A percentile compares a stretch with the other conserved stretches of the same genome.
Evolutionary conservation across 2,113 vertebrate species (phyloP).

Genomic region (Periophthalmodon schlosseri): DNA sequence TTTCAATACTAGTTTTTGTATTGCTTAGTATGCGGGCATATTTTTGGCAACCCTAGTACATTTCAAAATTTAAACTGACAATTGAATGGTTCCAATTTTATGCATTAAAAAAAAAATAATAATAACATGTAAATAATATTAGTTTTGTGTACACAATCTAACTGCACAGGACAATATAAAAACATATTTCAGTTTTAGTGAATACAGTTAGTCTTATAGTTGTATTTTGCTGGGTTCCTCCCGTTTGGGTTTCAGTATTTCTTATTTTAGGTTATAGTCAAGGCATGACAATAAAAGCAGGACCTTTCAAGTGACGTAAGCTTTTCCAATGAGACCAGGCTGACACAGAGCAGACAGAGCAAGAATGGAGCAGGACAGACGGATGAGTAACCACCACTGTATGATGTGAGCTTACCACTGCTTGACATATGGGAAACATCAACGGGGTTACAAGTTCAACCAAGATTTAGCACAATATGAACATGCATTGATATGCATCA

Average conservation of each 20-base stretch:
- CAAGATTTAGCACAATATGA: not conserved
- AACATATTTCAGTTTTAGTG: not conserved
- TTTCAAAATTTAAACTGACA: not conserved
- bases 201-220: not conserved
- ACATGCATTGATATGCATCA: not conserved
- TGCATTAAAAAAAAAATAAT: not conserved
- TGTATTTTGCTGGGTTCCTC: not conserved
- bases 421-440: constrained; percentile 1
- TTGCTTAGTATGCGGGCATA: too few relatives aligned
- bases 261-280: not conserved
- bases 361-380: constrained; percentile 23
- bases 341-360: constrained; percentile 21
- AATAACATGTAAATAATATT: not conserved
- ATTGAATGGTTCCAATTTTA: not conserved
- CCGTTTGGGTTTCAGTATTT: not conserved
- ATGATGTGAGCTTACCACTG: constrained; percentile 13
- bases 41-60: not conserved
- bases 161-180: not conserved
- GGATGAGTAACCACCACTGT: constrained; percentile 21
- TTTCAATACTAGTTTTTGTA: too few relatives aligned
- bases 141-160: not conserved
- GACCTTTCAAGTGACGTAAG: not conserved
- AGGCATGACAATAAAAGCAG: not conserved
- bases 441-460: not conserved
- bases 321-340: not conserved